These are phyloP conservation scores for Thera obeliscata DNA, from an alignment of 2,888 invertebrate genomes.

Conservation along the genomic window DNA sequence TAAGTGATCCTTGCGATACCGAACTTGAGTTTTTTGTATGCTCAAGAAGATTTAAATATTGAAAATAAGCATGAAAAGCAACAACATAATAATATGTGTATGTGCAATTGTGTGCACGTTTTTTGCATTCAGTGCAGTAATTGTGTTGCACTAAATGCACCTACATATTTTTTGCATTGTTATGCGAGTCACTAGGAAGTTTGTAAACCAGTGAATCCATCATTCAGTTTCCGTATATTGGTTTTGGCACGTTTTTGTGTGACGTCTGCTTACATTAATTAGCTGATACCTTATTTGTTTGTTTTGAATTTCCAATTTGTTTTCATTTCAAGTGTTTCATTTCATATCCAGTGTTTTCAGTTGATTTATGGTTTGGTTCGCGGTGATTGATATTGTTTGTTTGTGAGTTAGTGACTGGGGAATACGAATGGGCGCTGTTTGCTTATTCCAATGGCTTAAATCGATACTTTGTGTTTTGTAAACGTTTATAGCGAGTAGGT, in stretches of 20 bases:
- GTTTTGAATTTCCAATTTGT: conserved; percentile 34
- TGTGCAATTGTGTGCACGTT: not conserved
- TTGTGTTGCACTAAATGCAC: conserved; percentile 16
- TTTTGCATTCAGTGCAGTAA: conserved; percentile 1
- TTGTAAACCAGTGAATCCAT: conserved; percentile 29
- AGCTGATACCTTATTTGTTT: conserved; percentile 33
- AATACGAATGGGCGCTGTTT: conserved; percentile 1
- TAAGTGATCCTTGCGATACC: no score
- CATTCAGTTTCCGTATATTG: conserved; percentile 34
- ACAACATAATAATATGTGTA: not conserved
- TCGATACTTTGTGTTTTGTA: not conserved
- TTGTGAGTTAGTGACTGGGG: conserved; percentile 6
- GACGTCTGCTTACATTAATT: conserved; percentile 25
- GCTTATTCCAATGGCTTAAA: not conserved
- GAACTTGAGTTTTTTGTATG: no score
- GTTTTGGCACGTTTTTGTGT: conserved; percentile 28
- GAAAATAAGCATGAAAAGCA: not conserved
- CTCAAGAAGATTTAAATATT: no score
- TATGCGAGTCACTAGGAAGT: conserved; percentile 25
- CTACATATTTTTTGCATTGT: conserved; percentile 19
- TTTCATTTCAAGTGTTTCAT: conserved; percentile 24
- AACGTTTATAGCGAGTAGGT: not conserved
- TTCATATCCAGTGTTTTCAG: conserved; percentile 25
- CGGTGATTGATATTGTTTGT: conserved; percentile 34
- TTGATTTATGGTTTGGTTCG: conserved; percentile 35